These are phyloP conservation scores for Lasiurus borealis DNA, from an alignment of 2,113 vertebrate genomes.

Conservation along the genomic window DNA sequence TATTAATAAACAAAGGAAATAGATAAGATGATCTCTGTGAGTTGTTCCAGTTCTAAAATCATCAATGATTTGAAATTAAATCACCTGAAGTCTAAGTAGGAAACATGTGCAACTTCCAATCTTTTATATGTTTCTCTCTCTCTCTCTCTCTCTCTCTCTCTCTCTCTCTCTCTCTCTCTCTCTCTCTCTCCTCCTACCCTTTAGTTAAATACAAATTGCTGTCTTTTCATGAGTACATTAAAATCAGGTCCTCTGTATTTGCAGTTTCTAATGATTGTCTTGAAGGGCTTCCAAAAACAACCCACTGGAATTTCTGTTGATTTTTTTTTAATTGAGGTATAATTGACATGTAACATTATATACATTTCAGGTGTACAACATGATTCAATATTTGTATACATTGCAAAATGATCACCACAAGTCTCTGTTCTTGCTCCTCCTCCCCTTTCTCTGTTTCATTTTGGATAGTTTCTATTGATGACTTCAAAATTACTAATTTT, in stretches of 20 bases:
- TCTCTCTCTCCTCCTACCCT: too few relatives aligned
- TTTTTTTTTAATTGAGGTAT: background rate
- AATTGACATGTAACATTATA: background rate
- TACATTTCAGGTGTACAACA: background rate
- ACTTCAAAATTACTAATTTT: background rate
- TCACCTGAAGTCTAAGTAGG: background rate
- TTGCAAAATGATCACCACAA: background rate
- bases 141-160: too few relatives aligned
- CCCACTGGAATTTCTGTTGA: background rate
- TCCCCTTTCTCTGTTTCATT: background rate
- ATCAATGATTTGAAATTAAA: constrained; percentile 2
- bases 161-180: background rate
- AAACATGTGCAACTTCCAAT: background rate
- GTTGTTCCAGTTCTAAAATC: constrained; percentile 2
- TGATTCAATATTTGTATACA: background rate
- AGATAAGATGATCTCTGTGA: background rate
- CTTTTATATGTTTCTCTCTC: background rate
- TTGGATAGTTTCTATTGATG: constrained; percentile 3
- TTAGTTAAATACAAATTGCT: background rate
- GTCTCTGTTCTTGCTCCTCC: background rate
- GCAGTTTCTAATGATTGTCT: background rate
- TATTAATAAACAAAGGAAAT: background rate
- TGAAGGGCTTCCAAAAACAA: constrained; percentile 9
- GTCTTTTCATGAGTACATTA: background rate
- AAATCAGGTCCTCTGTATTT: background rate